Conservation (phyloP, 2,797 vertebrate genomes). For the Coranthus polyacanthus region DNA sequence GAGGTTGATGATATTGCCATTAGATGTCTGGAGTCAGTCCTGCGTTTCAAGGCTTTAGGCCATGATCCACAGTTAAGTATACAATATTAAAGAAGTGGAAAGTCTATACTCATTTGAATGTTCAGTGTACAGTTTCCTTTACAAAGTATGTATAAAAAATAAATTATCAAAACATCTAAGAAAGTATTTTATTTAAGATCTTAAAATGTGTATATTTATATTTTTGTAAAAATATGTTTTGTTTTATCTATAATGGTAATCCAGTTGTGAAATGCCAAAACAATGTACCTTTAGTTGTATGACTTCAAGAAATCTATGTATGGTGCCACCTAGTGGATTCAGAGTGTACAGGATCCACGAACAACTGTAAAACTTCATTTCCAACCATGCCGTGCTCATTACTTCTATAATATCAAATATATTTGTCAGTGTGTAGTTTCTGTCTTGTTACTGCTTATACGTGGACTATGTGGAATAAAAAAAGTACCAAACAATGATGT, state of each 20-base stretch:
- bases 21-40: constrained; percentile 89
- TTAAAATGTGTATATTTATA: no score
- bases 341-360: background rate
- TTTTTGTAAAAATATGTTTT: no score
- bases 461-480: background rate
- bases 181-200: no score
- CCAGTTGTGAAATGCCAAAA: background rate
- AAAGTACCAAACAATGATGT: constrained; percentile 24
- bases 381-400: background rate
- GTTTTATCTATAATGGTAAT: no score
- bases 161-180: no score
- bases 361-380: background rate
- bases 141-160: no score
- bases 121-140: no score
- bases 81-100: no score
- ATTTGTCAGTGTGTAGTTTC: background rate
- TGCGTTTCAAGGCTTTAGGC: constrained; percentile 84
- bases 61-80: constrained; percentile 18
- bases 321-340: constrained; percentile 38
- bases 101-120: no score
- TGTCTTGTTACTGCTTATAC: background rate
- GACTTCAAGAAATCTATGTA: constrained; percentile 38
- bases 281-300: background rate
- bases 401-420: background rate
- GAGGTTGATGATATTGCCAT: constrained; percentile 85